Conservation (phyloP, 2,888 invertebrate genomes). For the Stenchaetothrips biformis region DNA sequence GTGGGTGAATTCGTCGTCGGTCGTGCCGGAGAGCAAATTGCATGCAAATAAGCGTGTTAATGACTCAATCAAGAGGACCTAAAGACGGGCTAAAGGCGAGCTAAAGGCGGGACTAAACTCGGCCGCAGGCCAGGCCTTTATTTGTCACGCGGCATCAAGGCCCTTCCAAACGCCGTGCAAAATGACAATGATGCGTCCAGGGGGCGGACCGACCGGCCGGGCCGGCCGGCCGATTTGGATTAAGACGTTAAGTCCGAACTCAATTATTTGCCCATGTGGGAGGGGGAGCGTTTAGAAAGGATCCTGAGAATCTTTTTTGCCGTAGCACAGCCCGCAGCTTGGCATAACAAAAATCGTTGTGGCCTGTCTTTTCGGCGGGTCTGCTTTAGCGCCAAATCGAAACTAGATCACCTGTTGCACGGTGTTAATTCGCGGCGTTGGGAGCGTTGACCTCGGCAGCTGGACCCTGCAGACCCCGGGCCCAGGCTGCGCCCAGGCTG, state of each 20-base stretch:
- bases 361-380: too few species aligned
- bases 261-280: too few species aligned
- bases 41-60: background rate
- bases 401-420: background rate
- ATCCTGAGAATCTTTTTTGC: background rate
- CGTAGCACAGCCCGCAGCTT: background rate
- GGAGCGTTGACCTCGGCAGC: slow-evolving; percentile 12
- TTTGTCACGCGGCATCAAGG: background rate
- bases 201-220: background rate
- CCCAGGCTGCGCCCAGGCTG: background rate
- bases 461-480: background rate
- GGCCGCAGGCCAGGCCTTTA: background rate
- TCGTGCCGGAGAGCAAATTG: background rate
- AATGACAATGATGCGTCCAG: background rate
- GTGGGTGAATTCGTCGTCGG: too few species aligned
- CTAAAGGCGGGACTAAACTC: too few species aligned
- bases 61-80: background rate
- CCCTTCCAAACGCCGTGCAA: background rate
- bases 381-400: background rate
- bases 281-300: too few species aligned
- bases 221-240: background rate
- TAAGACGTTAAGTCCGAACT: background rate
- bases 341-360: background rate
- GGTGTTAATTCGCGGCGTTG: background rate
- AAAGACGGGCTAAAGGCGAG: too few species aligned